Conservation (phyloP, 2,888 invertebrate genomes). For the Ormia ochracea region DNA sequence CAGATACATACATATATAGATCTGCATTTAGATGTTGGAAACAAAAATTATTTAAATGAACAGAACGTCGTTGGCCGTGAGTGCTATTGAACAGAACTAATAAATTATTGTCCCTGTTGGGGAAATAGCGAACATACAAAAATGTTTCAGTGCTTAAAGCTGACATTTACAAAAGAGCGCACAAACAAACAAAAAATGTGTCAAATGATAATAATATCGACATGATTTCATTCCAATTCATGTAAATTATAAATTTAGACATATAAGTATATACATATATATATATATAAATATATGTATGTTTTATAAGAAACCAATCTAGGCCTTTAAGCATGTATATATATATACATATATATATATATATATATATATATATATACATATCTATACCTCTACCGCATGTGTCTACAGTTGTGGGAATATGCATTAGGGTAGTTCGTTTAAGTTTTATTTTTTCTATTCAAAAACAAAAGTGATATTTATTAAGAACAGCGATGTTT, state of each 20-base stretch:
- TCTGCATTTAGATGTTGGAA: neutral
- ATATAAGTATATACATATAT: neutral
- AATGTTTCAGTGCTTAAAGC: conserved; percentile 50
- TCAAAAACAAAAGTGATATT: too few species aligned
- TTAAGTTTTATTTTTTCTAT: too few species aligned
- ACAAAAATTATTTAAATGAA: conserved; percentile 17
- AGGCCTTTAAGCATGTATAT: neutral
- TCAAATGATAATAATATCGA: conserved; percentile 9
- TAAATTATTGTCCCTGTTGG: conserved; percentile 10
- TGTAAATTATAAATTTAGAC: neutral
- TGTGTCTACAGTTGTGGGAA: too few species aligned
- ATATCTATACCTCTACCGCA: too few species aligned
- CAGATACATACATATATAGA: too few species aligned
- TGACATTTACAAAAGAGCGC: conserved; percentile 50
- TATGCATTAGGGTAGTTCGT: too few species aligned
- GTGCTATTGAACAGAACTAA: conserved; percentile 17
- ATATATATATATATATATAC: neutral
- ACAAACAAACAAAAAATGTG: conserved; percentile 32
- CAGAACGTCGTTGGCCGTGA: neutral
- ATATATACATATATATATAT: neutral
- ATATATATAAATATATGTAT: neutral
- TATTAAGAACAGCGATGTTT: too few species aligned
- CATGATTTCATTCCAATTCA: neutral
- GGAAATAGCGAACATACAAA: conserved; percentile 15
- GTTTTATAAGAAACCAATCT: neutral